These are phyloP conservation scores for Rhinogobio ventralis DNA, from an alignment of 2,797 vertebrate genomes.

Conservation along the genomic window DNA sequence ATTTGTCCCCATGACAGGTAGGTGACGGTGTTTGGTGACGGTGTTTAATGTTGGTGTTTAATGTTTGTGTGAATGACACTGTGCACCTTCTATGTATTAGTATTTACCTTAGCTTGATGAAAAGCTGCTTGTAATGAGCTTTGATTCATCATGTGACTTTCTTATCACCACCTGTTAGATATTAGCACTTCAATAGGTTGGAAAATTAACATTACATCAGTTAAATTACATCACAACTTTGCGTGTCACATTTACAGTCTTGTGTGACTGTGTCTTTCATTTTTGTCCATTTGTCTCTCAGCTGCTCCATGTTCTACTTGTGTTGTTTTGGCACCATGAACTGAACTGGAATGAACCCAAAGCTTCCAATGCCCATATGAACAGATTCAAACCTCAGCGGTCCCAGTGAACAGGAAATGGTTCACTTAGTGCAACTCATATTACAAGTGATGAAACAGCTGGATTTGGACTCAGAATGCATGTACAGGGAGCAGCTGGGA, in stretches of 20 bases:
- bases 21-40: no score
- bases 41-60: no score
- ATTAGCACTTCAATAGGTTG: no score
- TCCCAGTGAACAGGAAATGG: constrained; percentile 71
- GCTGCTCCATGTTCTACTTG: constrained; percentile 43
- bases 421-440: constrained; percentile 74
- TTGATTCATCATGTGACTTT: no score
- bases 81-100: no score
- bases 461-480: constrained; percentile 58
- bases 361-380: constrained; percentile 62
- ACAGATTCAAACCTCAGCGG: constrained; percentile 61
- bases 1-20: no score
- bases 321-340: constrained; percentile 41
- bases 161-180: no score
- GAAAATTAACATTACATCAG: no score
- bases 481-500: constrained; percentile 26
- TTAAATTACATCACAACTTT: not conserved
- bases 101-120: no score
- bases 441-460: constrained; percentile 76
- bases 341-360: constrained; percentile 65
- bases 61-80: no score
- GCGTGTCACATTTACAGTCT: constrained; percentile 9
- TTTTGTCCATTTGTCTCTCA: constrained; percentile 36
- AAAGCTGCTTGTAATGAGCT: no score
- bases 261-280: constrained; percentile 29